phyloP scores from a whole-genome alignment of 2,113 vertebrate species.

The Atlantisia rogersi region DNA sequence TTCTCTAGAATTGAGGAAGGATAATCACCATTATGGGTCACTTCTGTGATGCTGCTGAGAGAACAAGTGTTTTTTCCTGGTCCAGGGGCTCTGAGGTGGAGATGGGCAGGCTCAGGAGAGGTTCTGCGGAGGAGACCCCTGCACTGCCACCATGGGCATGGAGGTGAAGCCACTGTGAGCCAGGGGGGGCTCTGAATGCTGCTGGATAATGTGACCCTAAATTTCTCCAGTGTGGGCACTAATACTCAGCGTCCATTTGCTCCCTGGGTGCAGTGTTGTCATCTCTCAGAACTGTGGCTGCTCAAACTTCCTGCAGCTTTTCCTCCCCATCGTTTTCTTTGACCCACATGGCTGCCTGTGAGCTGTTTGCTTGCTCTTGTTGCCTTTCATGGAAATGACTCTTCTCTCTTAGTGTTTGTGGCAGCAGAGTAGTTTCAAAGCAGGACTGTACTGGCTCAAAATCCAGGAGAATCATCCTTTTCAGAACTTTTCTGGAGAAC shows the following conservation, averaged over 20 bases:
- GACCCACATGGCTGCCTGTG: fast-evolving
- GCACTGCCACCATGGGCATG: not conserved
- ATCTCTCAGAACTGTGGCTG: not conserved
- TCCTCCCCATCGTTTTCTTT: not conserved
- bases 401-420: not conserved
- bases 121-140: not conserved
- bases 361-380: not conserved
- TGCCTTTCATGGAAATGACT: not conserved
- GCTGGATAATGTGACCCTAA: too few species aligned
- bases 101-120: not conserved
- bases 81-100: not conserved
- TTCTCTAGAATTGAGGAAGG: not conserved
- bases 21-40: not conserved
- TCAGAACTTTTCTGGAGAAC: not conserved
- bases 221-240: not conserved
- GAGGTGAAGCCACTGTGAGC: not conserved
- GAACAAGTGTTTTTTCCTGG: not conserved
- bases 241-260: not conserved
- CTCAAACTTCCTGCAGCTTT: not conserved
- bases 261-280: not conserved
- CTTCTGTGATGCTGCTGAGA: not conserved
- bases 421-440: not conserved
- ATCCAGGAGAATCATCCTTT: not conserved
- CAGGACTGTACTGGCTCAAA: not conserved
- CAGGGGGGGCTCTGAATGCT: not conserved